Base-by-base conservation (phyloP, 2,888 invertebrate genomes). In the Deroplatys truncata region DNA sequence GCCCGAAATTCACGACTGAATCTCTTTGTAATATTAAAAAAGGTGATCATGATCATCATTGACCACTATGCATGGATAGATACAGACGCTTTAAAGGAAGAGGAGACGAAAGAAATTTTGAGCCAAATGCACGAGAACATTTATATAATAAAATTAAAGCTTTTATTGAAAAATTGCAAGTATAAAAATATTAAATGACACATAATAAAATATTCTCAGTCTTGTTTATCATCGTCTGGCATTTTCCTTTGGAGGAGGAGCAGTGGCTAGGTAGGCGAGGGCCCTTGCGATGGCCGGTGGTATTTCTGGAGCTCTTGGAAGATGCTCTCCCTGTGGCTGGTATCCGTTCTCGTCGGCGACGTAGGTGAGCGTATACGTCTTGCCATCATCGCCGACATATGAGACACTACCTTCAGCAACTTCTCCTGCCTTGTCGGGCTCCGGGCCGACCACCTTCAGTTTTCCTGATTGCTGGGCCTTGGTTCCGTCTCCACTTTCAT, bases 361-460 rank as follows among this genome's bases (percentile, higher is more conserved):
- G 94, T 97, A 97, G 72, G 94, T 94, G 56, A 97, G 91, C 25
- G 94, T 93, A 91, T 96, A 95, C 3, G 95, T 95, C 90, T 95
- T 93, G 49, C 97, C 97, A 92, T 97, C 97, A n/a, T 96, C 96
- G 85, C 96, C 96, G 82, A 96, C 96, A 94, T 96, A 97, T 43
- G 95, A 94, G 93, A 95, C 96, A 35, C 95, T 95, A 8, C 97
- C 97, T 92, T 96, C 95, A 3, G 96, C 96, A 0, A 95, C 95
- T 92, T 96, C 86, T 28, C 86, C 86, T 5, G 82, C 86, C 82
- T 82, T 82, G 4, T 87, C 82, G 35, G 82, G 87, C 28, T 87
- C 87, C 9, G 94, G 92, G 82, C 94, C 95, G 86, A 94, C 93
- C 92, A 94, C 94, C 91, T 94, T 95, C 35, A 95, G 94, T 16